phyloP scores from a whole-genome alignment of 2,113 vertebrate genomes.

The Callipepla squamata region DNA sequence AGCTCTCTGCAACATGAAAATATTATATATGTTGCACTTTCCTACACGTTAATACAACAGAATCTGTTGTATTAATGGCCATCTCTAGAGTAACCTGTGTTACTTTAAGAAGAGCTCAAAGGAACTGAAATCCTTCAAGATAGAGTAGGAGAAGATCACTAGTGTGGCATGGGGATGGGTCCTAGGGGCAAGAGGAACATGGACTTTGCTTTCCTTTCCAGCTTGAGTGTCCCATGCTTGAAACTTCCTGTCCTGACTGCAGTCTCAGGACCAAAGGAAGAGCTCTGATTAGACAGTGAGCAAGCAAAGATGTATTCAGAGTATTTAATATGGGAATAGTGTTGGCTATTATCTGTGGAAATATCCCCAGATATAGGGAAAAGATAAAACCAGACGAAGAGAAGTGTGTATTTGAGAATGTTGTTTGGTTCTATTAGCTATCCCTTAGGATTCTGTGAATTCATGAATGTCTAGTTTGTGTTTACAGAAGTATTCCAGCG shows the following conservation, averaged over 20 bases:
- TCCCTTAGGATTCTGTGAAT: neutral
- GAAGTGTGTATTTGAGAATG: neutral
- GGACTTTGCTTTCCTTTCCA: neutral
- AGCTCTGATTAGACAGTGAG: neutral
- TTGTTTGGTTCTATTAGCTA: fast-evolving
- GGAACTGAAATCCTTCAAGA: neutral
- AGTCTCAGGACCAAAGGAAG: neutral
- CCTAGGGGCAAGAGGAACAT: neutral
- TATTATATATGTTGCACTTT: neutral
- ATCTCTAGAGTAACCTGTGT: neutral
- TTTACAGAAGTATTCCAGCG: neutral
- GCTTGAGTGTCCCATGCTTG: neutral
- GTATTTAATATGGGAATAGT: neutral
- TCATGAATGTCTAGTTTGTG: neutral
- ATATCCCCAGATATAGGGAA: neutral
- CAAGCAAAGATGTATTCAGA: neutral
- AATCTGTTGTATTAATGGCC: neutral
- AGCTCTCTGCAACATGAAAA: neutral
- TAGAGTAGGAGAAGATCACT: constrained; percentile 18
- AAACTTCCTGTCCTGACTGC: neutral
- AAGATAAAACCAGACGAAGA: neutral
- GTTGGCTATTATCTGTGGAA: neutral
- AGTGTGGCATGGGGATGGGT: neutral
- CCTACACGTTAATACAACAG: neutral
- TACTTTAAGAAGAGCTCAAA: neutral